phyloP scores from a whole-genome alignment of 1,140 invertebrate species.

The Agrilus planipennis region DNA sequence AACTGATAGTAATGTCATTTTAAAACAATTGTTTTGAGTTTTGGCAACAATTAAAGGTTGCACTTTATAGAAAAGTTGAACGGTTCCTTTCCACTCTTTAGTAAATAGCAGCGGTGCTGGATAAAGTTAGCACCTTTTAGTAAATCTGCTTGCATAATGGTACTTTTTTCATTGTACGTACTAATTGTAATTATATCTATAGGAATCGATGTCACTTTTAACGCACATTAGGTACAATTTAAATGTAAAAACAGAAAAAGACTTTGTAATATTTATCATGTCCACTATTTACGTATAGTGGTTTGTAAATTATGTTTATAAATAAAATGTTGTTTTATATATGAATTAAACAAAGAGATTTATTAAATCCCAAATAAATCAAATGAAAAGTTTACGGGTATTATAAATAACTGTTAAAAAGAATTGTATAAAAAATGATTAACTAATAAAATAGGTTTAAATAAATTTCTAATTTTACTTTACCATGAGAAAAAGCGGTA shows the following conservation, averaged over 20 bases:
- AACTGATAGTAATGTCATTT: too few relatives aligned
- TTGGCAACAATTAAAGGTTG: too few relatives aligned
- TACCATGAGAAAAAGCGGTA: too few relatives aligned
- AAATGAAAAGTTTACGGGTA: constrained; percentile 29
- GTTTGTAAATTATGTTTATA: constrained; percentile 34
- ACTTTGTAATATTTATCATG: constrained; percentile 24
- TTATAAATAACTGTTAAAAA: constrained; percentile 15
- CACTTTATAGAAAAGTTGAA: too few relatives aligned
- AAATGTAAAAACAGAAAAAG: constrained; percentile 18
- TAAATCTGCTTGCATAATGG: too few relatives aligned
- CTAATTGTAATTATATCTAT: neutral
- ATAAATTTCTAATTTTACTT: too few relatives aligned
- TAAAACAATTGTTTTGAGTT: too few relatives aligned
- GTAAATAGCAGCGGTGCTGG: too few relatives aligned
- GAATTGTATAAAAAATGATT: constrained; percentile 9
- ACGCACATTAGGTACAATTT: constrained; percentile 30
- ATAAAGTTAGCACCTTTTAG: too few relatives aligned
- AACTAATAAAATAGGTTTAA: constrained; percentile 9
- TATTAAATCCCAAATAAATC: constrained; percentile 27
- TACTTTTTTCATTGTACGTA: constrained; percentile 4
- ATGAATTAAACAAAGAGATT: constrained; percentile 30
- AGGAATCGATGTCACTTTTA: constrained; percentile 20
- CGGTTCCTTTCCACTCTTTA: too few relatives aligned
- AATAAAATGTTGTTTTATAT: constrained; percentile 36
- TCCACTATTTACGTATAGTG: constrained; percentile 19